These are phyloP conservation scores for Nansenia antarctica DNA, from an alignment of 2,113 vertebrate genomes.

Conservation along the genomic window DNA sequence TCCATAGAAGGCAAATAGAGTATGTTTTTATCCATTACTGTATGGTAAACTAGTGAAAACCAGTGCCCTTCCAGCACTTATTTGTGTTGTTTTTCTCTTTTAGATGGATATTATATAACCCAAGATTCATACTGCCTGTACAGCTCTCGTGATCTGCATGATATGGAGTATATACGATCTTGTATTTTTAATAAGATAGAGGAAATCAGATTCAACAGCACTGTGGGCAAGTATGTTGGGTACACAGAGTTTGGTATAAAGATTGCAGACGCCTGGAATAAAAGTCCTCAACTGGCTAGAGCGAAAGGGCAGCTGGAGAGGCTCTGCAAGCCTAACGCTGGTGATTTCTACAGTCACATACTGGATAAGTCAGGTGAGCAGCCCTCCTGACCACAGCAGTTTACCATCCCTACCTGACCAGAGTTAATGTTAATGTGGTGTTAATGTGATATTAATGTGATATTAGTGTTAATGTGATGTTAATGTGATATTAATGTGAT, in stretches of 20 bases:
- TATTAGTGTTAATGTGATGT: not conserved
- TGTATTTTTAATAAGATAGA: constrained; percentile 21
- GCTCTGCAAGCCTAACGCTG: constrained; percentile 24
- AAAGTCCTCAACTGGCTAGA: not conserved
- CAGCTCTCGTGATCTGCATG: constrained; percentile 45
- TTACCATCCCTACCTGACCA: not conserved
- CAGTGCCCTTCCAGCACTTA: too few species aligned
- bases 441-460: not conserved
- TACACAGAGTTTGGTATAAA: constrained; percentile 29
- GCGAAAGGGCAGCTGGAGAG: not conserved
- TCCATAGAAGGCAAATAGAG: too few species aligned
- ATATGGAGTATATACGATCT: constrained; percentile 26
- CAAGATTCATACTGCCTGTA: fast-evolving
- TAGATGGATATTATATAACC: not conserved
- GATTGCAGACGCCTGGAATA: constrained; percentile 24
- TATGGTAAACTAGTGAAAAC: too few species aligned
- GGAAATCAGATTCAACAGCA: constrained; percentile 14
- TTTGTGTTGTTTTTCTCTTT: too few species aligned
- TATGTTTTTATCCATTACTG: too few species aligned
- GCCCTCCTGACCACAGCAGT: not conserved
- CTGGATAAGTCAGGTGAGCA: constrained; percentile 37
- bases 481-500: not conserved
- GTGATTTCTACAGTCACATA: fast-evolving
- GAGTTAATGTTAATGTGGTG: not conserved
- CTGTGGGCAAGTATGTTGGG: constrained; percentile 34